Conservation (phyloP, 2,888 invertebrate species). For the Oligia fasciuncula region DNA sequence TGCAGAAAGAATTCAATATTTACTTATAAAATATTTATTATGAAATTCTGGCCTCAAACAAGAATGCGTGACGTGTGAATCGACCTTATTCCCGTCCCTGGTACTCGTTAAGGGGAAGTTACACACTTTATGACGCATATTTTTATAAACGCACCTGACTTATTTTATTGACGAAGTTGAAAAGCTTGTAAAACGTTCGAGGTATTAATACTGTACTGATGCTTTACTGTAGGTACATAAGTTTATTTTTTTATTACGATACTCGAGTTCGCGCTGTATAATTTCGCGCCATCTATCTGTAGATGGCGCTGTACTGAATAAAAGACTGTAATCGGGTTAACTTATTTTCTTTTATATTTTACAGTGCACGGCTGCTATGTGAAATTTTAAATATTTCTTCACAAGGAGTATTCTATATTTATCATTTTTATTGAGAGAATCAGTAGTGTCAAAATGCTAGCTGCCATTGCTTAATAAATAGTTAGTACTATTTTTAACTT, state of each 20-base stretch:
- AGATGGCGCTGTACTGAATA: not conserved
- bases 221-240: conserved; percentile 36
- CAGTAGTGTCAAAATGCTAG: too few relatives aligned
- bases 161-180: conserved; percentile 68
- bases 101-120: conserved; percentile 57
- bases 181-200: conserved; percentile 59
- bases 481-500: not conserved
- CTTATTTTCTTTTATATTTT: not conserved
- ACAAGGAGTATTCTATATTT: not conserved
- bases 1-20: conserved; percentile 26
- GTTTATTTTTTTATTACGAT: conserved; percentile 54
- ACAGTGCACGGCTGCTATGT: not conserved
- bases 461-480: not conserved
- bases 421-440: not conserved
- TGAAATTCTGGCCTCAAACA: conserved; percentile 32
- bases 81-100: conserved; percentile 36
- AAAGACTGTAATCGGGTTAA: not conserved
- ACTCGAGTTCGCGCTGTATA: conserved; percentile 37
- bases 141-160: conserved; percentile 69
- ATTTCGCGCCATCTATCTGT: conserved; percentile 50
- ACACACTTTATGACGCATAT: conserved; percentile 59
- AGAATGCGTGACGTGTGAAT: conserved; percentile 38
- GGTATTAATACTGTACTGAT: conserved; percentile 52
- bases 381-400: not conserved
- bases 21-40: conserved; percentile 39